A percentile compares a stretch with the other conserved stretches of the same genome.
These are phyloP conservation scores for Leptinotarsa lineolata DNA, from an alignment of 1,140 invertebrate genomes.

Conservation along the genomic window DNA sequence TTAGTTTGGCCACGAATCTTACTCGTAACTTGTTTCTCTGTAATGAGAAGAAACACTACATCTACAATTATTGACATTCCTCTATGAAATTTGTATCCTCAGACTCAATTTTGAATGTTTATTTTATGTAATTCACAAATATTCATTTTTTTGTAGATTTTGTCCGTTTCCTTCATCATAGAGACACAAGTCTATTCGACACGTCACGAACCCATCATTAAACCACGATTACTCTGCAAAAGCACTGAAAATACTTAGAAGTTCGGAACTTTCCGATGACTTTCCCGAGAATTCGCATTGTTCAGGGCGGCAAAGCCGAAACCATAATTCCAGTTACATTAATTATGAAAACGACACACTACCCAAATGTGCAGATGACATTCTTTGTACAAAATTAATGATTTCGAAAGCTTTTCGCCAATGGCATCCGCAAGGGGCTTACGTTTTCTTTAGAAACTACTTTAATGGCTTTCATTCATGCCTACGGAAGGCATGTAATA, in stretches of 20 bases:
- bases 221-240: not conserved
- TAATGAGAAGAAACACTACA: too few species aligned
- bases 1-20: too few species aligned
- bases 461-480: slow-evolving; percentile 13
- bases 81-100: too few species aligned
- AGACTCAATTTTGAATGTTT: too few species aligned
- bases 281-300: slow-evolving; percentile 34
- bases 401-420: slow-evolving; percentile 29
- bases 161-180: too few species aligned
- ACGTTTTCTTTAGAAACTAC: slow-evolving; percentile 40
- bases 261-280: slow-evolving; percentile 32
- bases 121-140: too few species aligned
- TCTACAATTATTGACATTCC: too few species aligned
- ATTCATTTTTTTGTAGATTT: too few species aligned
- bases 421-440: slow-evolving; percentile 40
- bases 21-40: too few species aligned
- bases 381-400: slow-evolving; percentile 45
- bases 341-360: slow-evolving; percentile 44
- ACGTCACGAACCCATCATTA: not conserved
- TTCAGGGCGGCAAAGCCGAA: slow-evolving; percentile 20
- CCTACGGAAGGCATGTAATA: not conserved
- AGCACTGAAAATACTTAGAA: slow-evolving; percentile 13
- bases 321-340: slow-evolving; percentile 41
- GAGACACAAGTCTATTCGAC: too few species aligned
- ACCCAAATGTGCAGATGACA: slow-evolving; percentile 42